These are phyloP conservation scores for Periophthalmus magnuspinnatus DNA, from an alignment of 2,797 vertebrate genomes.

Conservation along the genomic window DNA sequence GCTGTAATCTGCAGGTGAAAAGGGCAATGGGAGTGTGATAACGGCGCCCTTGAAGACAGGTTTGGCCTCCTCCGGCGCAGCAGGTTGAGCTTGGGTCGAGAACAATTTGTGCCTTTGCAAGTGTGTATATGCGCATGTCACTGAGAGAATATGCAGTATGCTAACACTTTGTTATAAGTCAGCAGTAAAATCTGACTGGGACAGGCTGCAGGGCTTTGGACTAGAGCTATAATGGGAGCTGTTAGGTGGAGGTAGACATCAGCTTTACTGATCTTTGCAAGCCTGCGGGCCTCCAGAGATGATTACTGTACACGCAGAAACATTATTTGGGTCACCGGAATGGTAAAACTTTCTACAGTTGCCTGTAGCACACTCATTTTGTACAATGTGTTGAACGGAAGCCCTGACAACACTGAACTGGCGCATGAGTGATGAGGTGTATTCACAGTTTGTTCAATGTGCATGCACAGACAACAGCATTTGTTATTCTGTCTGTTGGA, in stretches of 20 bases:
- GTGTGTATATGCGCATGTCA: slow-evolving; percentile 34
- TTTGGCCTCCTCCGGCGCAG: slow-evolving; percentile 54
- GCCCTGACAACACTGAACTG: slow-evolving; percentile 67
- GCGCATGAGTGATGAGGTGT: slow-evolving; percentile 64
- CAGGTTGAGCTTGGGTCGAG: slow-evolving; percentile 62
- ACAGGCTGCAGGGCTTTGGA: slow-evolving; percentile 81
- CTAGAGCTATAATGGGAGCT: slow-evolving; percentile 81
- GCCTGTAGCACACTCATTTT: slow-evolving; percentile 28
- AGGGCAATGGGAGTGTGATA: slow-evolving; percentile 59
- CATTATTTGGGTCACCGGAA: slow-evolving; percentile 57
- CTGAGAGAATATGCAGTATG: slow-evolving; percentile 48
- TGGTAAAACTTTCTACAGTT: slow-evolving; percentile 38
- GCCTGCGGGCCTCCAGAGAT: slow-evolving; percentile 57
- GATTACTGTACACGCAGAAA: slow-evolving; percentile 55
- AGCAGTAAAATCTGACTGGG: slow-evolving; percentile 80
- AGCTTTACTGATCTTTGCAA: slow-evolving; percentile 80
- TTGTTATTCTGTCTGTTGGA: slow-evolving; percentile 72
- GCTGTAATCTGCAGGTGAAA: slow-evolving; percentile 74
- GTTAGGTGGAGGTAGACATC: slow-evolving; percentile 87
- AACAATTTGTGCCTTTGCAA: slow-evolving; percentile 61
- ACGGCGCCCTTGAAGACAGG: slow-evolving; percentile 67
- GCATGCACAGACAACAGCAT: slow-evolving; percentile 54
- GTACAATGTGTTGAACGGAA: slow-evolving; percentile 41
- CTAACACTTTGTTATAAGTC: slow-evolving; percentile 73
- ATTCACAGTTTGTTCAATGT: slow-evolving; percentile 58